These are phyloP conservation scores for Tragelaphus strepsiceros DNA, from an alignment of 2,113 vertebrate species.

Conservation along the genomic window DNA sequence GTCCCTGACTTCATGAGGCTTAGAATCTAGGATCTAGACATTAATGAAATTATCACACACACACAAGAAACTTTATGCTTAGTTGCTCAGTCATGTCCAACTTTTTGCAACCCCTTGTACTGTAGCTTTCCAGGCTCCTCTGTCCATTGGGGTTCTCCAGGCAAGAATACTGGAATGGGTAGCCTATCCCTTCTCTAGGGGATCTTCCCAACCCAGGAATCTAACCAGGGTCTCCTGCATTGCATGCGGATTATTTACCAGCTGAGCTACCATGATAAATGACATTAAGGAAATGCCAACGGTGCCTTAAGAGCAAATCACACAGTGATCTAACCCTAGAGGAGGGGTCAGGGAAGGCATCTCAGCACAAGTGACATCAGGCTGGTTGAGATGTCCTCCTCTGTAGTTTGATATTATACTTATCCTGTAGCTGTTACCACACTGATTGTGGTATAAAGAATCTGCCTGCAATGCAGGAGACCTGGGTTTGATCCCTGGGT, in stretches of 20 bases:
- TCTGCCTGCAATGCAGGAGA: not conserved
- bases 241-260: not conserved
- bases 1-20: not conserved
- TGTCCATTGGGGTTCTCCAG: not conserved
- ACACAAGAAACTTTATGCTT: not conserved
- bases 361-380: not conserved
- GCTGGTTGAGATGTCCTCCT: not conserved
- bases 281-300: not conserved
- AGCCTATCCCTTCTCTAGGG: not conserved
- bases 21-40: not conserved
- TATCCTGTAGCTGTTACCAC: not conserved
- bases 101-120: not conserved
- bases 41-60: not conserved
- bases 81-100: not conserved
- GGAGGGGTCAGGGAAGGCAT: not conserved
- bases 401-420: not conserved
- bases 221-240: not conserved
- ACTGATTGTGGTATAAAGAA: not conserved
- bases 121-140: not conserved
- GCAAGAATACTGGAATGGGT: not conserved
- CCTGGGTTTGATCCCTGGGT: not conserved
- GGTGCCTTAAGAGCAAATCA: not conserved
- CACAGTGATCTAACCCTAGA: not conserved
- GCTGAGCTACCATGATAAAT: not conserved
- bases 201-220: not conserved